phyloP scores from a whole-genome alignment of 2,113 vertebrate genomes.

The Arenaria interpres region DNA sequence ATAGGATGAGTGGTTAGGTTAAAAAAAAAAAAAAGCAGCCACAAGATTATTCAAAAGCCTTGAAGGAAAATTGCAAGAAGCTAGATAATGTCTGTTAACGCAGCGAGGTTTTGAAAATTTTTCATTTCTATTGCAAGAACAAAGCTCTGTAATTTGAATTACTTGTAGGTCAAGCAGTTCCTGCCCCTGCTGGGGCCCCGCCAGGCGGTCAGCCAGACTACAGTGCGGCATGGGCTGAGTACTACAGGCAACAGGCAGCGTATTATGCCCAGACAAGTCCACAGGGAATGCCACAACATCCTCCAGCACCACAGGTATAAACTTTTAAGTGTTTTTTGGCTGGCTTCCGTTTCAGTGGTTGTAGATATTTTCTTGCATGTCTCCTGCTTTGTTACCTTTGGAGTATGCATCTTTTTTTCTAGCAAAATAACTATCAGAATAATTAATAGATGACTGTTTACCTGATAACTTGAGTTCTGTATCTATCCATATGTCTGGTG shows the following conservation, averaged over 20 bases:
- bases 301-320: conserved; percentile 93
- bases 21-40: conserved; percentile 80
- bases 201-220: conserved; percentile 95
- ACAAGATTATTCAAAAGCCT: conserved; percentile 84
- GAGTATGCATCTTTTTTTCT: conserved; percentile 69
- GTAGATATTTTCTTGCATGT: conserved; percentile 66
- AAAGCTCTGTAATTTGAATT: conserved; percentile 18
- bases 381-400: conserved; percentile 66
- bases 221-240: conserved; percentile 97
- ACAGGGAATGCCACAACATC: conserved; percentile 91
- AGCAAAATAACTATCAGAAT: conserved; percentile 54
- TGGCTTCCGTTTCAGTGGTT: conserved; percentile 39
- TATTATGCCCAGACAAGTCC: conserved; percentile 96
- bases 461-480: conserved; percentile 73
- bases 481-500: conserved; percentile 72
- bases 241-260: conserved; percentile 96
- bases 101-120: background rate
- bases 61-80: conserved; percentile 86
- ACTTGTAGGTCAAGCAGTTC: conserved; percentile 81
- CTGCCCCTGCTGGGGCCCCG: conserved; percentile 84
- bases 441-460: conserved; percentile 56
- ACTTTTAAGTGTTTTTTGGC: conserved; percentile 42
- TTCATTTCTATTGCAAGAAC: background rate
- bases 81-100: conserved; percentile 72
- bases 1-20: conserved; percentile 69